Evolutionary conservation across 2,113 vertebrate genomes (phyloP).

Genomic region (Macheiramphus alcinus): DNA sequence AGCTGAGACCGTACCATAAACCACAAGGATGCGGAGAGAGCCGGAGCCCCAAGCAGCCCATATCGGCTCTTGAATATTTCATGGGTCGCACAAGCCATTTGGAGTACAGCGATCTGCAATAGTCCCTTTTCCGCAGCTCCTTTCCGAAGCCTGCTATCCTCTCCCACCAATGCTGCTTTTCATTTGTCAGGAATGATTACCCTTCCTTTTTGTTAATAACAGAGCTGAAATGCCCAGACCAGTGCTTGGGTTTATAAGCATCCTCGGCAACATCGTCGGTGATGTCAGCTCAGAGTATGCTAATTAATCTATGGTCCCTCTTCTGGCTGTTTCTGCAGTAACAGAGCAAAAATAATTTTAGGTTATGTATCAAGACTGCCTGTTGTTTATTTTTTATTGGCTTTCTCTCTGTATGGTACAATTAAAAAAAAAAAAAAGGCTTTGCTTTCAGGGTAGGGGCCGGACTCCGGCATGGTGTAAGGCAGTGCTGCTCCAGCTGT

Average conservation of each 20-base stretch:
- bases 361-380: neutral
- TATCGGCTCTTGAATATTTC: neutral
- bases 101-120: neutral
- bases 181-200: neutral
- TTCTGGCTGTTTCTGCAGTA: slow-evolving; percentile 46
- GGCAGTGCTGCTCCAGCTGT: neutral
- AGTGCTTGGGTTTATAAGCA: neutral
- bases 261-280: neutral
- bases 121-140: neutral
- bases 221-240: neutral
- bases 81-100: neutral
- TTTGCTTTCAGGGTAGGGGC: neutral
- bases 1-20: neutral
- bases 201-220: neutral
- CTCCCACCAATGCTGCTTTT: neutral
- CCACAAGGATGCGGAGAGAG: neutral
- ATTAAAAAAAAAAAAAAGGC: too few species aligned
- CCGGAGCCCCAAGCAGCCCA: neutral
- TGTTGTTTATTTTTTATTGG: neutral
- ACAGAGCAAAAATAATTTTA: neutral
- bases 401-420: neutral
- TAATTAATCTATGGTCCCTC: slow-evolving; percentile 43
- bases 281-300: neutral
- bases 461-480: rapidly evolving
- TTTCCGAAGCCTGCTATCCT: neutral